Evolutionary conservation across 2,888 invertebrate genomes (phyloP), one percentile per base, ranked within the genome.

Genomic region (Dasysyrphus albostriatus): DNA sequence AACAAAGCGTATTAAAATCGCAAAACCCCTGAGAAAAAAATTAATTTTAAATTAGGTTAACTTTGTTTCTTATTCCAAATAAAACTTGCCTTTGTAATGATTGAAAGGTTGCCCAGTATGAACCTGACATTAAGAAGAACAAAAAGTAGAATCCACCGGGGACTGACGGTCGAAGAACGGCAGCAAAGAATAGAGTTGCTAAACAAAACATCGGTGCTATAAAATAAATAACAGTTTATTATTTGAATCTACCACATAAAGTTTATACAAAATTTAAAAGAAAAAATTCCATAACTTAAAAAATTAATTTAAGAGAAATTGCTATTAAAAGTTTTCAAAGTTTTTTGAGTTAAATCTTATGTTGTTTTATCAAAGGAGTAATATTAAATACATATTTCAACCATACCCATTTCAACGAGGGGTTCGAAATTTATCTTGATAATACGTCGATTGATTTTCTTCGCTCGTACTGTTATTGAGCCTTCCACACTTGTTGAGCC

Each of bases 91-190:
- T 94, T 88, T 95, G 95, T 83, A 98, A 93, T 80, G 96, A 95
- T 89, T 94, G 95, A 90, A 96, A 96, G 89, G 96, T 95, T 29
- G 98, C 95, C 97, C 98, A 97, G 93, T 97, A 97, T 2, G 98
- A 98, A 76, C 97, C 96, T 34, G 96, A 94, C 16, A 95, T 94
- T 90, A 99, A 94, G 92, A 98, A 98, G 77, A 96, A 94, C 73
- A 98, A 90, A 93, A 97, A 98, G 93, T 99, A 98, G 58, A 98
- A 94, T 10, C 96, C 96, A 51, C 97, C 97, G 29, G 96, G 95
- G 39, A 97, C 93, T 73, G 98, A 97, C 1, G 98, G 98, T 56
- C 96, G 94, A 91, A 98, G 93, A 83, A 96, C 95, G 1, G 92
- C 91, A 80, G 93, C 91, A 88, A 93, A 90, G 83, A 92, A 91